Evolutionary conservation across 1,140 invertebrate genomes (phyloP).

Genomic region (Drosophila carrolli): DNA sequence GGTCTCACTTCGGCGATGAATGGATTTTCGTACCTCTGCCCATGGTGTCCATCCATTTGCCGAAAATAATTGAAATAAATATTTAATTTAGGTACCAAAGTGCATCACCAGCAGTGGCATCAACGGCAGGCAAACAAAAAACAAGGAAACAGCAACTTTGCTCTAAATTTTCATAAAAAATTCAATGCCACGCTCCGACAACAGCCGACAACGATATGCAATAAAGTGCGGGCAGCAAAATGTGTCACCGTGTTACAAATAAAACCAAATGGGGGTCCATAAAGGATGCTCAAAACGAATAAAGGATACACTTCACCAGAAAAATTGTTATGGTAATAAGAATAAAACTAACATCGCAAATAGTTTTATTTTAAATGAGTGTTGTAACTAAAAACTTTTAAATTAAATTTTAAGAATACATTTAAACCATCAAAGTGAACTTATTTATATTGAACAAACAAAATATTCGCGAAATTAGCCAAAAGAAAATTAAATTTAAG

Average conservation of each 20-base stretch:
- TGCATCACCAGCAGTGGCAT: constrained; percentile 40
- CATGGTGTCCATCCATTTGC: constrained; percentile 57
- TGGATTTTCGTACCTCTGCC: constrained; percentile 32
- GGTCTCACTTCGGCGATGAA: constrained; percentile 43
- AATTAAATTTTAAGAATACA: too few species aligned
- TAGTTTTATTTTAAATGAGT: too few species aligned
- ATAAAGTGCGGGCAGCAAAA: constrained; percentile 69
- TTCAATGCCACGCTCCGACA: constrained; percentile 65
- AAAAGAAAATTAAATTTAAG: too few species aligned
- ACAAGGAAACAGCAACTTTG: constrained; percentile 29
- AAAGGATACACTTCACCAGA: constrained; percentile 9
- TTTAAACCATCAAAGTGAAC: too few species aligned
- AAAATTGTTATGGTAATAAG: not conserved
- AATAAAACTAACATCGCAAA: too few species aligned
- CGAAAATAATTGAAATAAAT: constrained; percentile 78
- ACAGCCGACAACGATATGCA: constrained; percentile 52
- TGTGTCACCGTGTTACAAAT: constrained; percentile 60
- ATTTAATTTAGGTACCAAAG: constrained; percentile 74
- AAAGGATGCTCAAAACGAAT: not conserved
- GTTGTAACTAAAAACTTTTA: too few species aligned
- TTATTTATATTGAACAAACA: too few species aligned
- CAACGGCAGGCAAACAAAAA: constrained; percentile 15
- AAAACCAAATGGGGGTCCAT: constrained; percentile 26
- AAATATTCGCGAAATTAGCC: not conserved
- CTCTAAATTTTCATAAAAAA: constrained; percentile 83